A percentile compares a stretch with the other conserved stretches of the same genome.
Conservation (phyloP, 2,888 invertebrate genomes). For the Dysmachus trigonus region DNA sequence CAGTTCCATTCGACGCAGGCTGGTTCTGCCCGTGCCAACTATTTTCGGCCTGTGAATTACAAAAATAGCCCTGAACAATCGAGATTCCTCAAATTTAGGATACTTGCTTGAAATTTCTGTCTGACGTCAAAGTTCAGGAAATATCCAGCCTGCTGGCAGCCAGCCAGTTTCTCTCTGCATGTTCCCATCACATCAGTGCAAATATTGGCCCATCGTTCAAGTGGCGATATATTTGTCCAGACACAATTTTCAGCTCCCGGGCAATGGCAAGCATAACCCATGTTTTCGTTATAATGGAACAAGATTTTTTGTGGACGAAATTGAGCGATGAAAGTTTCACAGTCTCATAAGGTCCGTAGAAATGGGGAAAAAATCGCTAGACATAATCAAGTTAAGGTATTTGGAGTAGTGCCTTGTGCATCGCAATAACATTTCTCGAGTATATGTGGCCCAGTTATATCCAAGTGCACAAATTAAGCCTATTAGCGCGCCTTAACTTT, state of each 20-base stretch:
- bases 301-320: not conserved
- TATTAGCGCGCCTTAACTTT: conserved; percentile 26
- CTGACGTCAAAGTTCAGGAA: conserved; percentile 4
- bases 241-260: not conserved
- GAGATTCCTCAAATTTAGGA: not conserved
- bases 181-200: conserved; percentile 8
- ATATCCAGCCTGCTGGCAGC: not conserved
- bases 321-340: not conserved
- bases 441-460: not conserved
- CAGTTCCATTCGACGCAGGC: not conserved
- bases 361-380: not conserved
- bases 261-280: not conserved
- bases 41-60: not conserved
- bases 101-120: not conserved
- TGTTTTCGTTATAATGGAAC: not conserved
- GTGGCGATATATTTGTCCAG: not conserved
- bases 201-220: not conserved
- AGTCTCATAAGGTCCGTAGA: not conserved
- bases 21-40: not conserved
- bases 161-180: not conserved
- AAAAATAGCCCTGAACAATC: not conserved
- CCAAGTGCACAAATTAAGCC: conserved; percentile 24
- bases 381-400: conserved; percentile 48
- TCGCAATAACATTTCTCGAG: not conserved
- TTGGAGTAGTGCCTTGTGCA: conserved; percentile 30